Base-by-base conservation (phyloP, 2,797 vertebrate genomes). In the Etheostoma perlongum region DNA sequence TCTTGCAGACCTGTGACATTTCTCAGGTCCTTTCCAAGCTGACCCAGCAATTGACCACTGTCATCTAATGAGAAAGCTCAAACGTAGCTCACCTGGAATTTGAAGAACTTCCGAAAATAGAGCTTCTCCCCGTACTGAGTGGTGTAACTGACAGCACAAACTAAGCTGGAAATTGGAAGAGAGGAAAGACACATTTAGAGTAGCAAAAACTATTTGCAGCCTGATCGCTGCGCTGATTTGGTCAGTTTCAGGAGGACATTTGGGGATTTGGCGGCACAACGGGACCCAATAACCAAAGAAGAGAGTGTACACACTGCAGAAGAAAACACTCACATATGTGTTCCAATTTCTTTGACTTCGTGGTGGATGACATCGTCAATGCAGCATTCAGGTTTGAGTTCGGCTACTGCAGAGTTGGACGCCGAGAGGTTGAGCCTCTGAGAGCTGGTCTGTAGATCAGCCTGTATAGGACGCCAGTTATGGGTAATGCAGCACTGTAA, bases 71-170 rank as follows among this genome's bases (percentile, higher is more conserved):
- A 83, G 10, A 82, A 47, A 1, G 12, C 47, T 27, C 14, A 42
- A 23, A 72, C 6, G 65, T 15, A 62, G 59, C 90, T 77, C 95
- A 99, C 98, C 98, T 99, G 98, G 94, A 99, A 99, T 94, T 99
- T 99, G 94, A 99, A 99, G 95, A 99, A 99, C 90, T 99, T 99
- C 81, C 98, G 96, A 92, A 99, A 99, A 91, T 99, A 99, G 92
- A 99, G 97, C 92, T 99, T 99, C 92, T 99, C 98, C 88, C 97
- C 97, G 4, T 93, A 94, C 79, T 99, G 98, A 0, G 96, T 98
- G 82, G 98, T 99, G 72, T 99, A 99, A 90, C 98, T 99, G 88
- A 99, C 98, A 0, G 98, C 98, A 93, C 98, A 99, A 69, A 99
- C 98, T 85, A 99, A 94, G 86, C 98, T 99, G 95, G 21, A 72